Percentiles rank a stretch among this genome's conserved stretches.
These are phyloP conservation scores for Oncorhynchus mykiss DNA, from an alignment of 2,113 vertebrate genomes.

Conservation along the genomic window DNA sequence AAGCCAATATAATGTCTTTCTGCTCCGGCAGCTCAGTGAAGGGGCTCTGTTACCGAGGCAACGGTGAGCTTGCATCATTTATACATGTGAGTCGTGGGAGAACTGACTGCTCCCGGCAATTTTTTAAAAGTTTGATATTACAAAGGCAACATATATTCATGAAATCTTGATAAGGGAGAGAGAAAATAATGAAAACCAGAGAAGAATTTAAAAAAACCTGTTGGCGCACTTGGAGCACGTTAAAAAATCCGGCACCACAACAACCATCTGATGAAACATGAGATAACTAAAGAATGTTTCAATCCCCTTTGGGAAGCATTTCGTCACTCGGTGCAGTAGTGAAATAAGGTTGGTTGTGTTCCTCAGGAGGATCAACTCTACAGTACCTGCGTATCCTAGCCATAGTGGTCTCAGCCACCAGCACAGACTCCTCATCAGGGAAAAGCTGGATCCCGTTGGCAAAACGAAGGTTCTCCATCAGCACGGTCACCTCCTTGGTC, in stretches of 20 bases:
- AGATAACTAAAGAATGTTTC: too few relatives aligned
- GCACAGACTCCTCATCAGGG: slow-evolving; percentile 90
- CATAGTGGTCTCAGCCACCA: slow-evolving; percentile 93
- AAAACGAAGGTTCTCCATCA: slow-evolving; percentile 90
- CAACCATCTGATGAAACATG: slow-evolving; percentile 1
- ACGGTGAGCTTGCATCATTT: slow-evolving; percentile 42
- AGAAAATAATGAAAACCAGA: too few relatives aligned
- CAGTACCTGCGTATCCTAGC: slow-evolving; percentile 88
- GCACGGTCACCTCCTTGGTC: slow-evolving; percentile 85
- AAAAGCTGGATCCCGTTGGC: slow-evolving; percentile 94
- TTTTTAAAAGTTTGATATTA: slow-evolving; percentile 1
- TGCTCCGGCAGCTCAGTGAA: slow-evolving; percentile 23
- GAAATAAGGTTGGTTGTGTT: not conserved
- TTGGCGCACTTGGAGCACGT: too few relatives aligned
- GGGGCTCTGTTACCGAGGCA: slow-evolving; percentile 36
- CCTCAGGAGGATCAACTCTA: not conserved
- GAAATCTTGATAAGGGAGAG: too few relatives aligned
- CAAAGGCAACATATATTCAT: not conserved
- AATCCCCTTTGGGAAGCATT: too few relatives aligned
- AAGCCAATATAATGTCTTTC: slow-evolving; percentile 4
- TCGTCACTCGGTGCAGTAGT: too few relatives aligned
- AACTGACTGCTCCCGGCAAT: slow-evolving; percentile 2
- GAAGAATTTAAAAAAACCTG: too few relatives aligned
- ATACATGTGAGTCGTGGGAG: slow-evolving; percentile 29
- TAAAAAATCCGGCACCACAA: too few relatives aligned